Base-by-base conservation (phyloP, 2,113 vertebrate species). In the Atlantisia rogersi region DNA sequence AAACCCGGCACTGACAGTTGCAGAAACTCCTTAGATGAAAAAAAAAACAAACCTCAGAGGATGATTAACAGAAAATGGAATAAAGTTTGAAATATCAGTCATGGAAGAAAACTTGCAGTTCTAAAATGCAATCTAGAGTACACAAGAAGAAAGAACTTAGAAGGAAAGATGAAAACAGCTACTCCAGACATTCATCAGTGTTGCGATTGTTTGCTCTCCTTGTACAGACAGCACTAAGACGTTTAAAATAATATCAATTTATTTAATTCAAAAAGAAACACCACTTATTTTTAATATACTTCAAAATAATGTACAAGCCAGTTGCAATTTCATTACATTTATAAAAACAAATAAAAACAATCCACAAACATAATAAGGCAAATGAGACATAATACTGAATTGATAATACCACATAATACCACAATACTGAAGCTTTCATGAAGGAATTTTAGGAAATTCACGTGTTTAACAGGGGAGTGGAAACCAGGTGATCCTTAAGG, bases 41-140 rank as follows among this genome's bases (percentile, higher is more conserved):
- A 58, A 76, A 24, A 90, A 6, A 35, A n/a, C n/a, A 35, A 35
- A 35, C 35, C 21, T 86, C 6, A 71, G 5, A 90, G 9, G 9
- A 91, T 86, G 71, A 86, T 70, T 79, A 88, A 88, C 4, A 35
- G 44, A 42, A 96, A 93, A 88, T 21, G 5, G 63, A 95, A 94
- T 50, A 29, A 88, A 91, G 35, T 64, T 78, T 28, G 52, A 78
- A 92, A 78, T 0, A 50, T 26, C 9, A 75, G 12, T 11, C 82
- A 78, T 17, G 48, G 80, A 80, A 90, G 75, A 79, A 92, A 96
- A 90, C 11, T 18, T 67, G 62, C 0, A 2, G 17, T 44, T 73
- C 70, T 5, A 48, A 70, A 95, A 83, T 13, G 19, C 17, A 82
- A 53, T 44, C 24, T 42, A 56, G 35, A 73, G 77, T 5, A 32